Evolutionary conservation across 1,140 invertebrate genomes (phyloP).

Genomic region (Aphelenchoides fujianensis): DNA sequence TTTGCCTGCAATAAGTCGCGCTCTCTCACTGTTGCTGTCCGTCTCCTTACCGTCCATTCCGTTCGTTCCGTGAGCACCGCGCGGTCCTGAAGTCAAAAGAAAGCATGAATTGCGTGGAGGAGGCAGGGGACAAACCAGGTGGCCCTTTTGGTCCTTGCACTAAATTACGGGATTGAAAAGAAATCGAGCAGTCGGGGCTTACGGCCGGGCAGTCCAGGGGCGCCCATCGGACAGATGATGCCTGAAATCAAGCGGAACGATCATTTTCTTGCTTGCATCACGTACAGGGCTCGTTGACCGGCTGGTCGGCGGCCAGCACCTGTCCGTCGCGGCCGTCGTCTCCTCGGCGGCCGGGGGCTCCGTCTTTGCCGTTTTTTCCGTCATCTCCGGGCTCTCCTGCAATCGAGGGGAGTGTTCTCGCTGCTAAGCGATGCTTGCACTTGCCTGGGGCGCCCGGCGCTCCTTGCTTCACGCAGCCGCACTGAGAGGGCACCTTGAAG

Average conservation of each 20-base stretch:
- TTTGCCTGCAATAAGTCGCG: not conserved
- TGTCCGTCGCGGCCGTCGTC: conserved; percentile 9
- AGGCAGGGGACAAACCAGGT: conserved; percentile 8
- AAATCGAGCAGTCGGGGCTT: not conserved
- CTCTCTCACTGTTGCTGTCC: not conserved
- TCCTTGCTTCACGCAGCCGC: conserved; percentile 23
- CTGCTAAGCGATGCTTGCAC: conserved; percentile 28
- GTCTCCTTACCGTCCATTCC: conserved; percentile 37
- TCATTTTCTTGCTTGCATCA: no score
- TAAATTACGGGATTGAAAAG: not conserved
- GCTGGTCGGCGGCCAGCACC: conserved; percentile 27
- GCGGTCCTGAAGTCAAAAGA: conserved; percentile 25
- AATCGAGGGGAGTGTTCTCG: conserved; percentile 4
- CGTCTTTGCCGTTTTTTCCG: conserved; percentile 35
- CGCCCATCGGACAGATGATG: conserved; percentile 39
- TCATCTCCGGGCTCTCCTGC: conserved; percentile 17
- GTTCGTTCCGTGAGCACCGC: conserved; percentile 33
- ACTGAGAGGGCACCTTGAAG: conserved; percentile 5
- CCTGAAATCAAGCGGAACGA: no score
- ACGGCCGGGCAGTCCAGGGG: conserved; percentile 25
- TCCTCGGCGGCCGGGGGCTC: conserved; percentile 14
- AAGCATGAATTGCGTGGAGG: not conserved
- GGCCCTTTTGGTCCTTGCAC: conserved; percentile 43
- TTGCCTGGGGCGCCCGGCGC: conserved; percentile 34
- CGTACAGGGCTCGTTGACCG: conserved; percentile 45